phyloP scores from a whole-genome alignment of 2,888 invertebrate genomes.

The Eurytoma adleriae region DNA sequence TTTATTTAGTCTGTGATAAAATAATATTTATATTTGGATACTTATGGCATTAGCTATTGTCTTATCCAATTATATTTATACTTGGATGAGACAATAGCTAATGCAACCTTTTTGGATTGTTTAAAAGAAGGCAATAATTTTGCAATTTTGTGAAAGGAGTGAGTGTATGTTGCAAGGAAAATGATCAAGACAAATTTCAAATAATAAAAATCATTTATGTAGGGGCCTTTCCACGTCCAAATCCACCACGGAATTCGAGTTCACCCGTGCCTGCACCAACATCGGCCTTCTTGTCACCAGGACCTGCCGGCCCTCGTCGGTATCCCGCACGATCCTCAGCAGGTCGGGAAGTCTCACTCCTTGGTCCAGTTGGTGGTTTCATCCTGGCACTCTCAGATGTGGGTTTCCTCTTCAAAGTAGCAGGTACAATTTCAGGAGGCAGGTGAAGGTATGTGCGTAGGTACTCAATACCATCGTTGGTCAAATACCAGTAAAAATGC shows the following conservation, averaged over 20 bases:
- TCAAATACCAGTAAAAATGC: constrained; percentile 99
- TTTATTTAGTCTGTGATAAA: constrained; percentile 55
- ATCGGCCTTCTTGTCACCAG: constrained; percentile 95
- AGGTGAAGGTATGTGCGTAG: constrained; percentile 96
- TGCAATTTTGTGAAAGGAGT: background rate
- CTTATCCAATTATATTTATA: no score
- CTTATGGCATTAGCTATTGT: no score
- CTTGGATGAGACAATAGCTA: constrained; percentile 22
- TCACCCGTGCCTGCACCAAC: constrained; percentile 96
- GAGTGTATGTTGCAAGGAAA: background rate
- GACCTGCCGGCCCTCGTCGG: constrained; percentile 85
- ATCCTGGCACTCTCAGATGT: constrained; percentile 91
- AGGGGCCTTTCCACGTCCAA: constrained; percentile 73
- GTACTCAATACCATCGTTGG: constrained; percentile 98
- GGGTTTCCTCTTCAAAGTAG: constrained; percentile 91
- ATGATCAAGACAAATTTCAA: constrained; percentile 5
- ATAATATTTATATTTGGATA: no score
- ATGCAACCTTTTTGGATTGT: constrained; percentile 19
- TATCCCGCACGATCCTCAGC: constrained; percentile 91
- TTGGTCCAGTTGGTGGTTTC: constrained; percentile 83
- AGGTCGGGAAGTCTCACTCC: constrained; percentile 83
- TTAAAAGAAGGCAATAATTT: background rate
- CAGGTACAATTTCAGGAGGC: constrained; percentile 98
- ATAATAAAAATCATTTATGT: constrained; percentile 66
- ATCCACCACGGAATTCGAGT: constrained; percentile 88